phyloP scores from a whole-genome alignment of 53 echinoderm and acorn worm genomes.

The Patiria pectinifera region DNA sequence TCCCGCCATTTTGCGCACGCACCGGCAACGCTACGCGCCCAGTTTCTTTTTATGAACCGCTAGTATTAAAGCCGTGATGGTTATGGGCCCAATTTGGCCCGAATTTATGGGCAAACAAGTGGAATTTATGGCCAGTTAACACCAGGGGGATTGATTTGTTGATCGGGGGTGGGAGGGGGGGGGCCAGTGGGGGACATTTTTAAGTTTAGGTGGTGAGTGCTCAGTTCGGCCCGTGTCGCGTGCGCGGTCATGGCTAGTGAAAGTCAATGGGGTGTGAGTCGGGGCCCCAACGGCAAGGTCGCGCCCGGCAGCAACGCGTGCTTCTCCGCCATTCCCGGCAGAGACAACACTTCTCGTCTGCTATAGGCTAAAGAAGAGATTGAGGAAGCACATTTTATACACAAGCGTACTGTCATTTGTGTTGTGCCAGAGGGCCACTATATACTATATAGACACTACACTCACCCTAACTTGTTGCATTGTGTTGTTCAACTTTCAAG shows the following conservation, averaged over 20 bases:
- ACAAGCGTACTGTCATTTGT: no score
- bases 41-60: background rate
- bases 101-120: constrained; percentile 7
- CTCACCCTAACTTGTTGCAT: no score
- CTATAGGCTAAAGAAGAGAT: no score
- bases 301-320: background rate
- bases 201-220: background rate
- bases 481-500: no score
- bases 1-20: background rate
- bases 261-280: background rate
- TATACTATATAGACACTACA: no score
- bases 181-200: background rate
- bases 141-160: background rate
- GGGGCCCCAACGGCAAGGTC: background rate
- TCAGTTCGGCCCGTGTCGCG: background rate
- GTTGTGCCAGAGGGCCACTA: no score
- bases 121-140: background rate
- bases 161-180: no score
- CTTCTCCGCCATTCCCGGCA: no score
- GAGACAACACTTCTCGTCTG: no score
- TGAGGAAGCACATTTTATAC: no score
- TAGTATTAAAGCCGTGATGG: background rate
- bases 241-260: background rate
- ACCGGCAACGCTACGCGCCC: background rate
- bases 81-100: background rate